phyloP scores from a whole-genome alignment of 2,797 vertebrate genomes.

The Gallinago nigripennis region DNA sequence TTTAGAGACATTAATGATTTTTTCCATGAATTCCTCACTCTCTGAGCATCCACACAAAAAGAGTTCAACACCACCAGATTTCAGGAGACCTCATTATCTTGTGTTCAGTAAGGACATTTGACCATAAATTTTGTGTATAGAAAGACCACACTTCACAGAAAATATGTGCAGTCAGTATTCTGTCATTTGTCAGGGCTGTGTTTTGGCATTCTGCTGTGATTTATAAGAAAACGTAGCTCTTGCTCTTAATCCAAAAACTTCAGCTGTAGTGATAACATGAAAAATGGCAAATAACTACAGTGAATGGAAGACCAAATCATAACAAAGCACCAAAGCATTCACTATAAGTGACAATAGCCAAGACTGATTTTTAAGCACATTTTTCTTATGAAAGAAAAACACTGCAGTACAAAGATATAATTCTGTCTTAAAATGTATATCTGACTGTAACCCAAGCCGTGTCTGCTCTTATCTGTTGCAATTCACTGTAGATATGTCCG shows the following conservation, averaged over 20 bases:
- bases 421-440: background rate
- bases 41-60: background rate
- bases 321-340: background rate
- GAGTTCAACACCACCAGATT: background rate
- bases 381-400: background rate
- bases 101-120: background rate
- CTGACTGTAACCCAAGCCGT: background rate
- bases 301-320: background rate
- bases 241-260: background rate
- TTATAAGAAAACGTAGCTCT: background rate
- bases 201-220: background rate
- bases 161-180: background rate
- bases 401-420: background rate
- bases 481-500: background rate
- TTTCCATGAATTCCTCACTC: background rate
- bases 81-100: background rate
- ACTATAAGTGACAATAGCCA: background rate
- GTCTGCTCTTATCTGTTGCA: background rate
- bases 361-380: background rate
- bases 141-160: background rate
- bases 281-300: background rate
- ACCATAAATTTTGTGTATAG: background rate
- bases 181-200: background rate
- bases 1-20: background rate
- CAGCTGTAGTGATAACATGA: background rate